These are phyloP conservation scores for Plutomurus gul DNA, from an alignment of 1,140 invertebrate genomes.

Conservation along the genomic window DNA sequence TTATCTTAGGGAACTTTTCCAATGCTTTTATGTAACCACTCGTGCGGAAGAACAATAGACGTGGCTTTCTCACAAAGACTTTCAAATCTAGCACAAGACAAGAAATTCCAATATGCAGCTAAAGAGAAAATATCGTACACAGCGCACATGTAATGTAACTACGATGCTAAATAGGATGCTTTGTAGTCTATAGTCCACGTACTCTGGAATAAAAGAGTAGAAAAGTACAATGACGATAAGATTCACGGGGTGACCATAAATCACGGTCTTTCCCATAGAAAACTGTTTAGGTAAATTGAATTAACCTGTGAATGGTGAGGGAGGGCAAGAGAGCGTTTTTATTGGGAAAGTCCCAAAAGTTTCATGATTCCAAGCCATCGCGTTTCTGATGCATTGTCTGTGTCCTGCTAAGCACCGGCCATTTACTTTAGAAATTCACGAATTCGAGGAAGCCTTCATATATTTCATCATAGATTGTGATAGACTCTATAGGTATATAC, in stretches of 20 bases:
- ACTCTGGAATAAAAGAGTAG: neutral
- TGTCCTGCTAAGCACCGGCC: too few species aligned
- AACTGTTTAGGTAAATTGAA: conserved; percentile 23
- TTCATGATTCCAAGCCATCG: conserved; percentile 1
- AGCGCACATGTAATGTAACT: too few species aligned
- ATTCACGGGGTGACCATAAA: neutral
- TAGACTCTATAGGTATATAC: too few species aligned
- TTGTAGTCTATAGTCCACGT: neutral
- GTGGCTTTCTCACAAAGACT: neutral
- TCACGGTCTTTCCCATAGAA: neutral
- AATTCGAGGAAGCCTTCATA: too few species aligned
- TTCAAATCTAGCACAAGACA: neutral
- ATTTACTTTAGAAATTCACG: too few species aligned
- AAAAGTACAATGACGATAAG: neutral
- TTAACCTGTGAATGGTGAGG: conserved; percentile 1
- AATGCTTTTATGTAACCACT: neutral
- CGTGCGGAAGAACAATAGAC: conserved; percentile 5
- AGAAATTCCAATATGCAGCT: too few species aligned
- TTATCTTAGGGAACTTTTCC: neutral
- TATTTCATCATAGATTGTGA: too few species aligned
- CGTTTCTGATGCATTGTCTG: neutral
- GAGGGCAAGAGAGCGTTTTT: conserved; percentile 7
- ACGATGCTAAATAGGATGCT: too few species aligned
- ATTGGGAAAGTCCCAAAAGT: conserved; percentile 24
- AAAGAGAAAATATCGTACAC: too few species aligned